Conservation (phyloP, 1,140 invertebrate genomes). For the Dendroctonus valens region DNA sequence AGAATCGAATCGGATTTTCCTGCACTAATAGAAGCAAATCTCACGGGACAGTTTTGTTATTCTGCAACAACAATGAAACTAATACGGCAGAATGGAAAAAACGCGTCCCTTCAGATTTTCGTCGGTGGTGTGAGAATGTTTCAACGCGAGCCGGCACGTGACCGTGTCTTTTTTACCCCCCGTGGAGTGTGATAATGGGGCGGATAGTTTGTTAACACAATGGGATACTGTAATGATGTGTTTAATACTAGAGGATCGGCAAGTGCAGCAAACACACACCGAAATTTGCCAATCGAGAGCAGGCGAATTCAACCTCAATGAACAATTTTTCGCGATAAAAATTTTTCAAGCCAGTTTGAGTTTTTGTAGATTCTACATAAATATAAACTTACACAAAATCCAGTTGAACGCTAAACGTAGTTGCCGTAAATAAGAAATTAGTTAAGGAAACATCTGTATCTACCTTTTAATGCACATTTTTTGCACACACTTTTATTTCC, state of each 20-base stretch:
- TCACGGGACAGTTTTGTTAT: constrained; percentile 18
- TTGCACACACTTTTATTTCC: too few relatives aligned
- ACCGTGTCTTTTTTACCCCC: constrained; percentile 21
- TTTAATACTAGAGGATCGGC: background rate
- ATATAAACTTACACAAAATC: too few relatives aligned
- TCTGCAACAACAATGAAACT: constrained; percentile 22
- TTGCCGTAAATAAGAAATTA: too few relatives aligned
- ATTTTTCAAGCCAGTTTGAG: too few relatives aligned
- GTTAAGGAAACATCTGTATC: too few relatives aligned
- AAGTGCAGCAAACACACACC: background rate
- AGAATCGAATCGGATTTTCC: background rate
- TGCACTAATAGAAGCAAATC: constrained; percentile 14
- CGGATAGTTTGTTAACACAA: constrained; percentile 15
- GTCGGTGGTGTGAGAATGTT: constrained; percentile 5
- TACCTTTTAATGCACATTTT: too few relatives aligned
- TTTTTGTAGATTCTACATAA: too few relatives aligned
- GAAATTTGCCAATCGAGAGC: too few relatives aligned
- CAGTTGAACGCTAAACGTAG: too few relatives aligned
- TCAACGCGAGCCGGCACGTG: constrained; percentile 23
- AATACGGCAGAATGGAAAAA: constrained; percentile 16
- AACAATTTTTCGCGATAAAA: too few relatives aligned
- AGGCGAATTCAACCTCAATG: too few relatives aligned
- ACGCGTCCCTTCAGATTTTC: constrained; percentile 17
- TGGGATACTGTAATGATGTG: constrained; percentile 16
- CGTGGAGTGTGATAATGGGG: constrained; percentile 20